These are phyloP conservation scores for Stratiolaelaps scimitus DNA, from an alignment of 1,140 invertebrate species.

Conservation along the genomic window DNA sequence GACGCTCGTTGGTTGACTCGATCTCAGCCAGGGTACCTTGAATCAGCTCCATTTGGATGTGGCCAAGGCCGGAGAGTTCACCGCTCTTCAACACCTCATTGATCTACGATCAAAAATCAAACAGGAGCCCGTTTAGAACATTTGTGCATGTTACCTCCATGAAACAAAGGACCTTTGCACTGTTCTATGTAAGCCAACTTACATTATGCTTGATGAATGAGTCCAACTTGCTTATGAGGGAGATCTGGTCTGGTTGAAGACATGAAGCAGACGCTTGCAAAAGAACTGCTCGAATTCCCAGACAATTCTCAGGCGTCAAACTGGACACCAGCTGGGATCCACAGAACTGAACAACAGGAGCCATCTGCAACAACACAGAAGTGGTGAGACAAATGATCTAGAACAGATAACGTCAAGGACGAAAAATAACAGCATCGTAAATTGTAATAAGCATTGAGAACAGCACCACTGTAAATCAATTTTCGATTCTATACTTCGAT, in stretches of 20 bases:
- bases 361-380: conserved; percentile 55
- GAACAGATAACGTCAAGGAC: too few relatives aligned
- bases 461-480: too few relatives aligned
- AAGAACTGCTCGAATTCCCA: conserved; percentile 52
- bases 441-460: too few relatives aligned
- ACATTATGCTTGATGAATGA: conserved; percentile 57
- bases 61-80: conserved; percentile 50
- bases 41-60: conserved; percentile 53
- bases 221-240: conserved; percentile 45
- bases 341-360: conserved; percentile 55
- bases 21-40: conserved; percentile 53
- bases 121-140: neutral
- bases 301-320: conserved; percentile 54
- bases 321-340: conserved; percentile 54
- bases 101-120: conserved; percentile 43
- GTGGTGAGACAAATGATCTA: too few relatives aligned
- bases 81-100: conserved; percentile 48
- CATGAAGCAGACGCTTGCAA: conserved; percentile 41
- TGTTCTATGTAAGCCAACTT: conserved; percentile 38
- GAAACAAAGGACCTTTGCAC: conserved; percentile 20
- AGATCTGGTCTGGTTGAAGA: neutral
- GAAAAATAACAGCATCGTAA: too few relatives aligned
- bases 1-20: conserved; percentile 43
- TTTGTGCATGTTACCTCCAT: neutral
- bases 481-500: too few relatives aligned